Percentiles rank a stretch among this genome's conserved stretches.
These are phyloP conservation scores for Dasyprocta punctata DNA, from an alignment of 2,113 vertebrate genomes.

Conservation along the genomic window DNA sequence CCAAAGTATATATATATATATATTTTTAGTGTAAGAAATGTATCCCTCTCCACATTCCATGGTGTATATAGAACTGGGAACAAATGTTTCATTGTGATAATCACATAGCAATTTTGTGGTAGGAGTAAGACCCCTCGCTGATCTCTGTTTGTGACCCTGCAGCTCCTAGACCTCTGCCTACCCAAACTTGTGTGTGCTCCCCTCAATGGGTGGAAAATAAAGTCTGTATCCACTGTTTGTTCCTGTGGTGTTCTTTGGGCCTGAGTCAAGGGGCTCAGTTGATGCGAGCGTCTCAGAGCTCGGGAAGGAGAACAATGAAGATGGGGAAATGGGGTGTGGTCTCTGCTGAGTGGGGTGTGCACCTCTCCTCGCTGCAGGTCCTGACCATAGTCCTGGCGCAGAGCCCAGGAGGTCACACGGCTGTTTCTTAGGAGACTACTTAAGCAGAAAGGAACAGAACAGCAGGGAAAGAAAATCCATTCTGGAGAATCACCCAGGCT, in stretches of 20 bases:
- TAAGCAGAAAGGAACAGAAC: background rate
- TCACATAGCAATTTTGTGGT: conserved; percentile 23
- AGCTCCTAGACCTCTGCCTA: conserved; percentile 20
- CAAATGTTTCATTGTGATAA: conserved; percentile 31
- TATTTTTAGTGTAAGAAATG: conserved; percentile 82
- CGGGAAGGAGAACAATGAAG: background rate
- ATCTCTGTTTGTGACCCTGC: background rate
- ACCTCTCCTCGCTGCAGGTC: background rate
- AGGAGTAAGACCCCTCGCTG: conserved; percentile 12
- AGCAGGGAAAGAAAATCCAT: background rate
- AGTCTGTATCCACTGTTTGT: conserved; percentile 63
- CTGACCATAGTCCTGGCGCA: background rate
- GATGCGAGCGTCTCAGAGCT: background rate
- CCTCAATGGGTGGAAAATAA: conserved; percentile 69
- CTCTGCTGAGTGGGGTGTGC: background rate
- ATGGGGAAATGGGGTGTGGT: background rate
- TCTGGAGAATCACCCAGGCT: background rate
- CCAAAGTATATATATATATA: conserved; percentile 60
- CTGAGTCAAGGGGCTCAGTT: background rate
- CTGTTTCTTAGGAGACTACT: background rate
- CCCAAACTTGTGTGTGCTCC: conserved; percentile 53
- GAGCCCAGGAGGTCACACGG: background rate
- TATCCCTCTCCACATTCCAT: conserved; percentile 61
- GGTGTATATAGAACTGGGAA: conserved; percentile 74
- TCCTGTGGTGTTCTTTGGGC: conserved; percentile 37